phyloP scores from a whole-genome alignment of 2,113 vertebrate species.

The Myotis brandtii region DNA sequence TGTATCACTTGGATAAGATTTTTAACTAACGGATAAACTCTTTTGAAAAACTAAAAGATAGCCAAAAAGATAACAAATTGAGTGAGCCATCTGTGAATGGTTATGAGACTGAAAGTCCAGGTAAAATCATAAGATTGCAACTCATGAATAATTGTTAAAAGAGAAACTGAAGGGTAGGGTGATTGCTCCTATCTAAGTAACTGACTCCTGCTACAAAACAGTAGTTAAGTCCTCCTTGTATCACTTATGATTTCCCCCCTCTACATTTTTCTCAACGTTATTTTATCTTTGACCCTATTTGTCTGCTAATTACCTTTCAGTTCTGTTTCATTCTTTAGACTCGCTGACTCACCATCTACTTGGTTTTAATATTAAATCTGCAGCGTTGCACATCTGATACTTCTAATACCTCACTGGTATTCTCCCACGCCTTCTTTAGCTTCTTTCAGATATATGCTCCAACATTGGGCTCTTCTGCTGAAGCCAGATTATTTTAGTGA shows the following conservation, averaged over 20 bases:
- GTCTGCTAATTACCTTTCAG: not conserved
- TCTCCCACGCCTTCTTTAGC: not conserved
- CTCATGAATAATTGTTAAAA: not conserved
- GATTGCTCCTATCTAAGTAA: not conserved
- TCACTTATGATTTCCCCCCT: not conserved
- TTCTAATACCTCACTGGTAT: not conserved
- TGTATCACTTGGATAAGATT: not conserved
- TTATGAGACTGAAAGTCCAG: not conserved
- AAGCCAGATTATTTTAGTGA: slow-evolving; percentile 26
- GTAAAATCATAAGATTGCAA: not conserved
- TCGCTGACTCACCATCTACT: not conserved
- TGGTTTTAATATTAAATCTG: not conserved
- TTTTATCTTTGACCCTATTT: slow-evolving; percentile 37
- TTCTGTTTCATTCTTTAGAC: not conserved
- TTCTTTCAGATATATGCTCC: not conserved
- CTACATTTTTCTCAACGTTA: not conserved
- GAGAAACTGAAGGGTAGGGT: not conserved
- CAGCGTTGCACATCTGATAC: not conserved
- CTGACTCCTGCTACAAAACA: not conserved
- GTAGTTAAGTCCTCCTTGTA: not conserved
- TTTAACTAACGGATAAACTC: not conserved
- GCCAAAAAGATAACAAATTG: not conserved
- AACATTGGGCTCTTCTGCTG: not conserved
- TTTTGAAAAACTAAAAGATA: not conserved
- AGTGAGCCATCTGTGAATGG: not conserved